phyloP scores from a whole-genome alignment of 1,140 invertebrate species.

The Drosophila repletoides region DNA sequence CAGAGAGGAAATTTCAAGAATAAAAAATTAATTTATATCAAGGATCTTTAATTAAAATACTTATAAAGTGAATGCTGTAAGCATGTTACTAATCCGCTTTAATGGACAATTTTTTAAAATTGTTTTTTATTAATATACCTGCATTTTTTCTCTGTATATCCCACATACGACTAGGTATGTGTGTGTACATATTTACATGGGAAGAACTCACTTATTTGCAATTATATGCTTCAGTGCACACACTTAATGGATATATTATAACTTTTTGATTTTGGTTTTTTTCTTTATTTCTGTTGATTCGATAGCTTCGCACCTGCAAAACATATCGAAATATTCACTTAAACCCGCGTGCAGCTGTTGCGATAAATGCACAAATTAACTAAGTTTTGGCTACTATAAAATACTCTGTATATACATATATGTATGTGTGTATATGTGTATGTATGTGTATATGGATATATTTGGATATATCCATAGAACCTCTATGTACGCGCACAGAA shows the following conservation, averaged over 20 bases:
- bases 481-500: constrained; percentile 40
- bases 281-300: background rate
- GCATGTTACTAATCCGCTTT: too few relatives aligned
- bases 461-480: constrained; percentile 26
- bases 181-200: background rate
- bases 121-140: too few relatives aligned
- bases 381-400: constrained; percentile 3
- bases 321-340: background rate
- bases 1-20: too few relatives aligned
- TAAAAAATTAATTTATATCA: too few relatives aligned
- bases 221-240: constrained; percentile 1
- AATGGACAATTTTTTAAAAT: too few relatives aligned
- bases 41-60: too few relatives aligned
- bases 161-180: background rate
- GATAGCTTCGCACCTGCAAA: background rate
- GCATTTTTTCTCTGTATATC: too few relatives aligned
- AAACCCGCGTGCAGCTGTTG: background rate
- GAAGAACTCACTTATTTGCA: background rate
- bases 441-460: background rate
- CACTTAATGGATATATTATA: background rate
- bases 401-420: constrained; percentile 1
- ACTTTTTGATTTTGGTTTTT: background rate
- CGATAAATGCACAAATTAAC: constrained; percentile 16
- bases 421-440: background rate
- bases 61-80: too few relatives aligned